These are phyloP conservation scores for Lithobates pipiens DNA, from an alignment of 2,797 vertebrate species.

Conservation along the genomic window DNA sequence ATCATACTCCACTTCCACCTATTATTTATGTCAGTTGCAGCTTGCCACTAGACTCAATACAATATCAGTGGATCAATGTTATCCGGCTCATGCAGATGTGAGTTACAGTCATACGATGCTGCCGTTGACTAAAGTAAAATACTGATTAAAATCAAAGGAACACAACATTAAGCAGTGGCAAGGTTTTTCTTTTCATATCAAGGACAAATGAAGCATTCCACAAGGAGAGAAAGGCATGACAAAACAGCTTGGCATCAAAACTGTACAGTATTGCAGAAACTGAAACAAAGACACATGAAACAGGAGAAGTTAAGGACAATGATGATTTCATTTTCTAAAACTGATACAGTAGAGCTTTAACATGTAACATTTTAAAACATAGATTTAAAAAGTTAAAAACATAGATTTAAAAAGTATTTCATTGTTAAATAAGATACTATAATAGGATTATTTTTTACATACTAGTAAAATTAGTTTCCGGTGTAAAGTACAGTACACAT, in stretches of 20 bases:
- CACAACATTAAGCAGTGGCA: slow-evolving; percentile 41
- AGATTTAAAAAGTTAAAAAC: neutral
- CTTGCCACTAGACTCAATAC: slow-evolving; percentile 48
- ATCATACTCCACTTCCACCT: slow-evolving; percentile 52
- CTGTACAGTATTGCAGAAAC: neutral
- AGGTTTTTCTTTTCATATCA: slow-evolving; percentile 53
- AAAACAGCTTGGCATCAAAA: slow-evolving; percentile 12
- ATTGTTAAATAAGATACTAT: neutral
- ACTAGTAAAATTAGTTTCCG: too few species aligned
- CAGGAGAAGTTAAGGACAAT: neutral
- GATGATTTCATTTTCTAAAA: neutral
- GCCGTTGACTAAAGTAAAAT: slow-evolving; percentile 47
- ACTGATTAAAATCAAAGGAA: slow-evolving; percentile 55
- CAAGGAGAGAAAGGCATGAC: neutral
- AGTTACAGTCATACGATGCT: slow-evolving; percentile 40
- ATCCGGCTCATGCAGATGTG: slow-evolving; percentile 56
- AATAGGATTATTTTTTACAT: too few species aligned
- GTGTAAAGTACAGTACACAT: too few species aligned
- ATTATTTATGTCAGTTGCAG: slow-evolving; percentile 55
- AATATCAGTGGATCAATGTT: slow-evolving; percentile 58
- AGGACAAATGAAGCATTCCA: slow-evolving; percentile 54
- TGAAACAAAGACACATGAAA: neutral
- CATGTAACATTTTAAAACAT: neutral
- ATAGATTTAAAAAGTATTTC: neutral
- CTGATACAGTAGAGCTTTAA: neutral